Conservation (phyloP, 2,888 invertebrate genomes). For the Dynastes grantii region DNA sequence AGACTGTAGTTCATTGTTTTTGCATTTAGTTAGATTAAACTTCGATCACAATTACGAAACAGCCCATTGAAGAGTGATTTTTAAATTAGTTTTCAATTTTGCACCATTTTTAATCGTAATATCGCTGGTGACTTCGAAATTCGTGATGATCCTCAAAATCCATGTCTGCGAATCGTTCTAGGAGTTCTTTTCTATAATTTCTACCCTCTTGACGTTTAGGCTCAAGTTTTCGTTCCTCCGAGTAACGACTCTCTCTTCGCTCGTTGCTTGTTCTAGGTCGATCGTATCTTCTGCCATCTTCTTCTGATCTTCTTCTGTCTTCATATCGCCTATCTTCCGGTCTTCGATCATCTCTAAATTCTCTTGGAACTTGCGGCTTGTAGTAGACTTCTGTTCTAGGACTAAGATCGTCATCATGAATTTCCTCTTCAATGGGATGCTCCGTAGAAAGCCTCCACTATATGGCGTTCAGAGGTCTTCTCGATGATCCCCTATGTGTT, state of each 20-base stretch:
- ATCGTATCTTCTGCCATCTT: constrained; percentile 54
- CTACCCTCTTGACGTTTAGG: constrained; percentile 65
- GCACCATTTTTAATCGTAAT: constrained; percentile 64
- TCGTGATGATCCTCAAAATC: constrained; percentile 69
- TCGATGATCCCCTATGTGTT: constrained; percentile 75
- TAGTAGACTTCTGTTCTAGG: constrained; percentile 64
- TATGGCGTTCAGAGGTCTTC: constrained; percentile 83
- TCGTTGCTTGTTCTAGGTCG: constrained; percentile 53
- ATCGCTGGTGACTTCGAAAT: constrained; percentile 66
- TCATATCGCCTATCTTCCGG: constrained; percentile 47
- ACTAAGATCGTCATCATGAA: constrained; percentile 68
- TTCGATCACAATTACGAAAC: constrained; percentile 69
- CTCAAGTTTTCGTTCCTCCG: constrained; percentile 50
- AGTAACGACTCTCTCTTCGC: constrained; percentile 58
- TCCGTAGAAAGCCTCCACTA: constrained; percentile 75
- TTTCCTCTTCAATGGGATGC: constrained; percentile 71
- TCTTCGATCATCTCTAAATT: constrained; percentile 65
- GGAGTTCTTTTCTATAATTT: constrained; percentile 68
- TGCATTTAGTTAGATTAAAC: constrained; percentile 11
- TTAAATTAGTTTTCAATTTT: constrained; percentile 59
- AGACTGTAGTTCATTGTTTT: constrained; percentile 40
- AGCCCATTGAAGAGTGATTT: constrained; percentile 68
- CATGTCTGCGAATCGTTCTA: constrained; percentile 69
- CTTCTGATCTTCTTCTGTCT: constrained; percentile 49
- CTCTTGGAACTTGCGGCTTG: constrained; percentile 68